These are phyloP conservation scores for Oscheius sp. DNA, from an alignment of 2,888 invertebrate species.

Conservation along the genomic window DNA sequence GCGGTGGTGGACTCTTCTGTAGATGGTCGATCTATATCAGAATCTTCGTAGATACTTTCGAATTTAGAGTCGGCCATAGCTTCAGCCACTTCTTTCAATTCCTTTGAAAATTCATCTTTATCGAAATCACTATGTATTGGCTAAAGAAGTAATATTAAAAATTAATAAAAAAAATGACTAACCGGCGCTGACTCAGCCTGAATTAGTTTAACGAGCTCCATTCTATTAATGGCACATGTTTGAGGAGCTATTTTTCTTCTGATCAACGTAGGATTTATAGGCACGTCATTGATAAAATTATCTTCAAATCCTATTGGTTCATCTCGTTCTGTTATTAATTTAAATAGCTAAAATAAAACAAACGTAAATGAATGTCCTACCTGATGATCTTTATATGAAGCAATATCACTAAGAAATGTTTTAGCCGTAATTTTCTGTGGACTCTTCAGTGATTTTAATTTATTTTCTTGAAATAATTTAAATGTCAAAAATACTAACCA, in stretches of 20 bases:
- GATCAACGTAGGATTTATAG: conserved; percentile 40
- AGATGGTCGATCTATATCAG: background rate
- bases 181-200: conserved; percentile 50
- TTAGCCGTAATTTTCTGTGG: conserved; percentile 38
- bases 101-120: conserved; percentile 28
- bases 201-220: conserved; percentile 46
- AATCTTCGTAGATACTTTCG: background rate
- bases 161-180: background rate
- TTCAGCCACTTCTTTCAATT: conserved; percentile 16
- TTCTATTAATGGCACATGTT: conserved; percentile 52
- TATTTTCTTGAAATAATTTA: conserved; percentile 31
- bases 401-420: conserved; percentile 36
- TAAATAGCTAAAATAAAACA: conserved; percentile 31
- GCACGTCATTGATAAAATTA: conserved; percentile 45
- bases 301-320: conserved; percentile 41
- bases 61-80: background rate
- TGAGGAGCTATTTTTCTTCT: conserved; percentile 54
- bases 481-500: conserved; percentile 12
- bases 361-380: conserved; percentile 5
- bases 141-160: background rate
- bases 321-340: conserved; percentile 22
- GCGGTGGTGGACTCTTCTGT: background rate
- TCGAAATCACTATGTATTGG: background rate
- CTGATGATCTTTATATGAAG: conserved; percentile 41
- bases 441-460: conserved; percentile 35